Evolutionary conservation across 2,113 vertebrate genomes (phyloP), one percentile per base, ranked within the genome.

Genomic region (Murina feae): DNA sequence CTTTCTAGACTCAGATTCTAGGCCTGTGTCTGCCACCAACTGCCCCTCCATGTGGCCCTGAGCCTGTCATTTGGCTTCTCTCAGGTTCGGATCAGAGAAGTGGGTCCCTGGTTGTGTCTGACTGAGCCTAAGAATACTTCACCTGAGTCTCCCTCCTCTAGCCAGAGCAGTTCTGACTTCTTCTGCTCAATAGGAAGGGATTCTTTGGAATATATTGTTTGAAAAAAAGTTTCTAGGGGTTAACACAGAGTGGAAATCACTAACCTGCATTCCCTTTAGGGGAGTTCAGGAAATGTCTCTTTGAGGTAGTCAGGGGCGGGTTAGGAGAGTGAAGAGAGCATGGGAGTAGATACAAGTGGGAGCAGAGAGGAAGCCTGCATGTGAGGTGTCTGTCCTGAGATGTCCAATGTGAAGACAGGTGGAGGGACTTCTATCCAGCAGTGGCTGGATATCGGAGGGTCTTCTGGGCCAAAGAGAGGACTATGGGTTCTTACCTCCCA

Each of bases 31-130:
- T 94, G 53, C 35, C 30, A 42, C 82, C 14, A 13, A 39, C n/a
- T 2, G 12, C 3, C 1, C 1, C 13, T 49, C 8, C 21, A 21
- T 6, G 0, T 21, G 47, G 32, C 32, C 3, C 16, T 25, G 21
- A 7, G 21, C 23, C 47, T 68, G 12, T 47, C 58, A 13, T 47
- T 37, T 69, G 16, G 44, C 21, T 63, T 69, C 39, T 55, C 32
- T 66, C 11, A 35, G 49, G 4, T 65, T 32, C 80, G 35, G 21
- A 58, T 39, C 2, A 39, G 20, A 86, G 42, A 7, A 37, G 32
- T 0, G 1, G 25, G 28, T 76, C 55, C 63, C 30, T 25, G 74
- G 13, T 23, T 32, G 49, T 28, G 25, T 51, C 35, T 69, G 30
- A 32, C 58, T 32, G 44, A 79, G 47, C 51, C 44, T 6, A 35